A percentile compares a stretch with the other conserved stretches of the same genome.
phyloP scores from a whole-genome alignment of 2,888 invertebrate species.

The Acleris literana region DNA sequence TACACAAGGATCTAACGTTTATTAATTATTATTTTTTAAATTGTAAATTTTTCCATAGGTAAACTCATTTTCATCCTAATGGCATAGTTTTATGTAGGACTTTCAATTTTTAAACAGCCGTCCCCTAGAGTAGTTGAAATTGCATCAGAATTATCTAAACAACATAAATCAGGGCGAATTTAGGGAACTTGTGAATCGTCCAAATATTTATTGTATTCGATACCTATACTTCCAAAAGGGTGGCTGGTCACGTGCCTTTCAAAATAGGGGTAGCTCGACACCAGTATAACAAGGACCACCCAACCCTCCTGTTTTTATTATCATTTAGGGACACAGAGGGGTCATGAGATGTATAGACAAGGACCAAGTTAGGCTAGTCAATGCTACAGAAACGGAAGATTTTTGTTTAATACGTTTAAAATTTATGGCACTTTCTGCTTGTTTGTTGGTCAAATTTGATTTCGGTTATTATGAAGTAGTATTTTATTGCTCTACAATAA shows the following conservation, averaged over 20 bases:
- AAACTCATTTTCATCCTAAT: no score
- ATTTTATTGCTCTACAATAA: slow-evolving; percentile 67
- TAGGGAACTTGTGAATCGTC: slow-evolving; percentile 61
- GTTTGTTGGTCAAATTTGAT: slow-evolving; percentile 70
- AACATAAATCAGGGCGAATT: slow-evolving; percentile 51
- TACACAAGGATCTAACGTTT: no score
- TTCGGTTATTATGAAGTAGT: slow-evolving; percentile 67
- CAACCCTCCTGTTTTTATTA: slow-evolving; percentile 5
- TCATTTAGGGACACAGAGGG: neutral
- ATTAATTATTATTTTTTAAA: no score
- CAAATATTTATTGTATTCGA: slow-evolving; percentile 75
- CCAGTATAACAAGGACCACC: slow-evolving; percentile 52
- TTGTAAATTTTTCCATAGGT: no score
- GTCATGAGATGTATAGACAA: slow-evolving; percentile 26
- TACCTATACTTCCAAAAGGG: slow-evolving; percentile 62
- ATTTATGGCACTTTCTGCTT: slow-evolving; percentile 69
- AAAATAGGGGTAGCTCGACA: slow-evolving; percentile 51
- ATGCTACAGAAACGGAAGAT: slow-evolving; percentile 51
- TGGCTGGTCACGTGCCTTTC: slow-evolving; percentile 67
- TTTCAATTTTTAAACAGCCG: neutral
- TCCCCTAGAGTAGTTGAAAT: neutral
- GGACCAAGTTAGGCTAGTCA: slow-evolving; percentile 51
- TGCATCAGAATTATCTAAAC: slow-evolving; percentile 22
- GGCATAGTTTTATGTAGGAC: no score
- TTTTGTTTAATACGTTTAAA: slow-evolving; percentile 75